A percentile compares a stretch with the other conserved stretches of the same genome.
phyloP scores from a whole-genome alignment of 2,888 invertebrate species.

The Lomographa bimaculata region DNA sequence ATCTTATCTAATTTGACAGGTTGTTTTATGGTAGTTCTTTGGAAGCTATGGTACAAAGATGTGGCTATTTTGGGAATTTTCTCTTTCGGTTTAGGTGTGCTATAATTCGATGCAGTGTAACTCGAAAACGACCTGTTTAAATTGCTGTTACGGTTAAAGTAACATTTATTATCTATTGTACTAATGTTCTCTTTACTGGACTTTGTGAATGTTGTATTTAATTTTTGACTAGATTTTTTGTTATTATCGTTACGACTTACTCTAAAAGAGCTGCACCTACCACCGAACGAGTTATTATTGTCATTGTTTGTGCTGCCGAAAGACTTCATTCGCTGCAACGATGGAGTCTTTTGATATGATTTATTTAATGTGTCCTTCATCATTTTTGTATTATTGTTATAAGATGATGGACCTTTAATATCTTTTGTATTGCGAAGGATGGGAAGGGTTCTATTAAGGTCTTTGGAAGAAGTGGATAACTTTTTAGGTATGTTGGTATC shows the following conservation, averaged over 20 bases:
- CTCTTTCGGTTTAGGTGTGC: conserved; percentile 74
- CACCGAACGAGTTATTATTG: conserved; percentile 59
- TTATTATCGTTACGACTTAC: conserved; percentile 63
- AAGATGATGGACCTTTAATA: conserved; percentile 58
- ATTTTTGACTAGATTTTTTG: conserved; percentile 67
- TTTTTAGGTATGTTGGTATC: conserved; percentile 82
- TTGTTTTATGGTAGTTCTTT: conserved; percentile 69
- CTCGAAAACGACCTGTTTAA: conserved; percentile 74
- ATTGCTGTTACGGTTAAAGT: conserved; percentile 67
- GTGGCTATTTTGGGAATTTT: conserved; percentile 78
- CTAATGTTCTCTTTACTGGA: conserved; percentile 78
- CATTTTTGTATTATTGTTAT: conserved; percentile 67
- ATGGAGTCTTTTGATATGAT: conserved; percentile 80
- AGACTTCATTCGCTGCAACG: conserved; percentile 78
- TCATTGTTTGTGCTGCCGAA: conserved; percentile 72
- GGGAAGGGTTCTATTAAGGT: conserved; percentile 71
- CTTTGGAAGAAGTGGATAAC: conserved; percentile 65
- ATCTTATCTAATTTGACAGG: conserved; percentile 76
- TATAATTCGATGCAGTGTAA: conserved; percentile 70
- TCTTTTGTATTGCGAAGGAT: conserved; percentile 67
- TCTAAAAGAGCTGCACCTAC: conserved; percentile 76
- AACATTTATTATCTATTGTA: conserved; percentile 60
- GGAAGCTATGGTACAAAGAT: conserved; percentile 77
- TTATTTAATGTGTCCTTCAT: conserved; percentile 78
- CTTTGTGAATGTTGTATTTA: conserved; percentile 75